These are phyloP conservation scores for Eueremaeus valkanovi DNA, from an alignment of 2,888 invertebrate genomes.

Conservation along the genomic window DNA sequence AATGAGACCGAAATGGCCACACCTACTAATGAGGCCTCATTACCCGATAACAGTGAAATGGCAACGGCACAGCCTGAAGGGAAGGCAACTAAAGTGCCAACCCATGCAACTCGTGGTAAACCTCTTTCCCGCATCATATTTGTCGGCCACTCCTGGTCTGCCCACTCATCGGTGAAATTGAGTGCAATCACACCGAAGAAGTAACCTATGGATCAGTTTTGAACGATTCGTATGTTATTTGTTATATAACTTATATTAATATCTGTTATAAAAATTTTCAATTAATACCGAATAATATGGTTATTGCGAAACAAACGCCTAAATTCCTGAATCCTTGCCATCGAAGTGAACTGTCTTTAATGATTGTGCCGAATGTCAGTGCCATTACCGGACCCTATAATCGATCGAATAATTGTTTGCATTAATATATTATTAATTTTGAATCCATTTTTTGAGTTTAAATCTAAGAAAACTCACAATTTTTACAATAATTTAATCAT, in stretches of 20 bases:
- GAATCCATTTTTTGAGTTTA: too few relatives aligned
- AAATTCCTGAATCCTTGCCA: constrained; percentile 65
- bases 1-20: constrained; percentile 77
- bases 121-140: constrained; percentile 66
- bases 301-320: constrained; percentile 63
- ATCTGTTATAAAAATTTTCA: not conserved
- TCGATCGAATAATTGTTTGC: constrained; percentile 23
- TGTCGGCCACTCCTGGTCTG: constrained; percentile 62
- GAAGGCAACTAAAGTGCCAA: constrained; percentile 68
- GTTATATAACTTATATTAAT: not conserved
- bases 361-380: constrained; percentile 67
- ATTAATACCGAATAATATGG: constrained; percentile 59
- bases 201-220: constrained; percentile 55
- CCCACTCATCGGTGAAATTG: constrained; percentile 56
- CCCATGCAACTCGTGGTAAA: constrained; percentile 63
- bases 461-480: not conserved
- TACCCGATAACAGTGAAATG: constrained; percentile 70
- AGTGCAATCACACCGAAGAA: constrained; percentile 63
- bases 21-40: constrained; percentile 71
- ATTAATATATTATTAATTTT: not conserved
- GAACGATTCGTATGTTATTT: not conserved
- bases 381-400: constrained; percentile 71
- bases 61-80: constrained; percentile 75
- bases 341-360: constrained; percentile 62
- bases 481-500: not conserved